Evolutionary conservation across 1,140 invertebrate species (phyloP), one percentile per base, ranked within the genome.

Genomic region (Penaeus indicus): DNA sequence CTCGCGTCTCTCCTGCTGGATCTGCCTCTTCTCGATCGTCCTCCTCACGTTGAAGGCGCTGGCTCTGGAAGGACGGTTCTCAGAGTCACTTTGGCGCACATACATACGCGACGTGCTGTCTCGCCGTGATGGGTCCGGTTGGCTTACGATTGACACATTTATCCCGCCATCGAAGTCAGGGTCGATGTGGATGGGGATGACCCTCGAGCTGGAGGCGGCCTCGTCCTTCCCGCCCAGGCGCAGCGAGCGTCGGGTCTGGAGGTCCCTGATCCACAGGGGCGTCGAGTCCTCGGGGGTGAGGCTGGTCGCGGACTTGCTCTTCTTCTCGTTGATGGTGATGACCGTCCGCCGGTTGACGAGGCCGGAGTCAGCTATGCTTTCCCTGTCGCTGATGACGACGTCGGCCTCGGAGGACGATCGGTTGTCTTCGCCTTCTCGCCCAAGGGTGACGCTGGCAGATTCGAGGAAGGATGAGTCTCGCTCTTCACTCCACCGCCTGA

Each of bases 21-120:
- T 88, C 61, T 89, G 89, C 18, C 90, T 77, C 54, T 91, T 91
- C 69, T 91, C 90, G 47, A 91, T 91, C 4, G 90, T 91, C 77
- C 69, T 81, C 61, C 90, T 64, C 3, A 91, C 90, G 60, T 91
- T 91, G 38, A 91, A 91, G 54, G 90, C 89, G 27, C 90, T 91
- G 3, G 90, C 90, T 64, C 90, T 79, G 18, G 90, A 88, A 42
- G 90, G 86, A 64, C 90, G 84, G 63, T 90, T 90, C 64, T 88
- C 89, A 27, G 90, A 80, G 72, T 91, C 90, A 38, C 90, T 87
- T 62, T 91, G 90, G 47, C 89, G 86, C 22, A 91, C 90, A 79
- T 85, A 91, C 90, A 91, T 91, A 75, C 90, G 90, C 54, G 90
- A 91, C 10, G 86, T 85, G 54, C 78, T 85, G 64, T 85, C 83